Base-by-base conservation (phyloP, 2,797 vertebrate genomes). In the Brachyrhaphis roseni region DNA sequence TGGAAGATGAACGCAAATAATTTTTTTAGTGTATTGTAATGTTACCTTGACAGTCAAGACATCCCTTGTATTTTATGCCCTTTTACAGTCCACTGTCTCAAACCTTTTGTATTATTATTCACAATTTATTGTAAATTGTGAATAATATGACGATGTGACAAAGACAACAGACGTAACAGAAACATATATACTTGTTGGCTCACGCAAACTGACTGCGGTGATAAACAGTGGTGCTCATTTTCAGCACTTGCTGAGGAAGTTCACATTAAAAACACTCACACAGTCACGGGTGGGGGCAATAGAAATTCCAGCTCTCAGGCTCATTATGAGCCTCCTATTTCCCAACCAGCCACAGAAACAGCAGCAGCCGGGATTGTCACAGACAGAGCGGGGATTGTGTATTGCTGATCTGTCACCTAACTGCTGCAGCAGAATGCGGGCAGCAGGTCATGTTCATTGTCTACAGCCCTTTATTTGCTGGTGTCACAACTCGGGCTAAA, bases 341-440 rank as follows among this genome's bases (percentile, higher is more conserved):
- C 87, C 66, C 82, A 71, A 84, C 78, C 87, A 77, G 90, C 88
- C 74, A 64, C 34, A 64, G 34, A 64, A 64, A 75, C 82, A 88
- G 81, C 78, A 80, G 81, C 90, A 84, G 78, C 83, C 45, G 82
- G 90, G 89, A 93, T 92, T 92, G 90, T 90, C 87, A 79, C 83
- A 90, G 51, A 94, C 93, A 94, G 92, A 91, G 92, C 90, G 81
- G 93, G 93, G 92, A 95, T 94, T 95, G 94, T 93, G 89, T 92
- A 90, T 82, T 93, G 94, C 93, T 93, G 91, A 93, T 93, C 91
- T 93, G 91, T 93, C 94, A 94, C 91, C 86, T 92, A 88, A 91
- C 90, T 86, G 77, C 84, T 84, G 86, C 88, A 83, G 84, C 86
- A 93, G 89, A 90, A 93, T 93, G 93, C 91, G 84, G 91, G 91